Percentiles rank a stretch among this genome's conserved stretches.
Evolutionary conservation across 1,140 invertebrate genomes (phyloP).

Genomic region (Oscheius sp.): DNA sequence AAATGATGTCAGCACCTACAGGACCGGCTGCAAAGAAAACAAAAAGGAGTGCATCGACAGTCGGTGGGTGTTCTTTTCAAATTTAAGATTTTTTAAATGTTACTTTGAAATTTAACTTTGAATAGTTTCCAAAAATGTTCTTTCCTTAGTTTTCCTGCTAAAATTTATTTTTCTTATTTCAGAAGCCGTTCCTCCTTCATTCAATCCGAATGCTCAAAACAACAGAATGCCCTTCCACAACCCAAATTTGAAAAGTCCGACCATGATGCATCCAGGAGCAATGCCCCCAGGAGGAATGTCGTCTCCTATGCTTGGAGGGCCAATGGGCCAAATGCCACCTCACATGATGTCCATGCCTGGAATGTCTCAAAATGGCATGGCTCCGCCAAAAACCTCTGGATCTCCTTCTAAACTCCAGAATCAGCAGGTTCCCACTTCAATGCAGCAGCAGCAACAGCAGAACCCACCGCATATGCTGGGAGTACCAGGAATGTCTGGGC

Average conservation of each 20-base stretch:
- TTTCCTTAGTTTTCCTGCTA: too few relatives aligned
- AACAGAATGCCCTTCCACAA: background rate
- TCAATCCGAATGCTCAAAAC: background rate
- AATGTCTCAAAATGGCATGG: background rate
- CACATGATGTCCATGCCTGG: background rate
- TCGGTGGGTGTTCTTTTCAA: too few relatives aligned
- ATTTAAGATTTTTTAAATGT: background rate
- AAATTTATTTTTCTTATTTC: too few relatives aligned
- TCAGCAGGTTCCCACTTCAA: too few relatives aligned
- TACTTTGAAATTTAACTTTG: background rate
- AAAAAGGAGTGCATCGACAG: background rate
- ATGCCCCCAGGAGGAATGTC: background rate
- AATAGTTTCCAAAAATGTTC: too few relatives aligned
- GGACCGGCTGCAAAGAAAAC: background rate
- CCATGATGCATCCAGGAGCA: background rate
- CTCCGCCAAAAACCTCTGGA: too few relatives aligned
- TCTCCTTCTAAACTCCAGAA: too few relatives aligned
- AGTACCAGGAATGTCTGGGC: too few relatives aligned
- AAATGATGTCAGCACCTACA: constrained; percentile 1
- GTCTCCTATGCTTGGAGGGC: too few relatives aligned
- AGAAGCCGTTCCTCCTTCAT: background rate
- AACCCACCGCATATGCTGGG: too few relatives aligned
- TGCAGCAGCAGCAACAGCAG: too few relatives aligned
- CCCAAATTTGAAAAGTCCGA: background rate
- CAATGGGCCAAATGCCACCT: background rate